phyloP scores from a whole-genome alignment of 1,140 invertebrate species.

The Bombus cullumanus region DNA sequence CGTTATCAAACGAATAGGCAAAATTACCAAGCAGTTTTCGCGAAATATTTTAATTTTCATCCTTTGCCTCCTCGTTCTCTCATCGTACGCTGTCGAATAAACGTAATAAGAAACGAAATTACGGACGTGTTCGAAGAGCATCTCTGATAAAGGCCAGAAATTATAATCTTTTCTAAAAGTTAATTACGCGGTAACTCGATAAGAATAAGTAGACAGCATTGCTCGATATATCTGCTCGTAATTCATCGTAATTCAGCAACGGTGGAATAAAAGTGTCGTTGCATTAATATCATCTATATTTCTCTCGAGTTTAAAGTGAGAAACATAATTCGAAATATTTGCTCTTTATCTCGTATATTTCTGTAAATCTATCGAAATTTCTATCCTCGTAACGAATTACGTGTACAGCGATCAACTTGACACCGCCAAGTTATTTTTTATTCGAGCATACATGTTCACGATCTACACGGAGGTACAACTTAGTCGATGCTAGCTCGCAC shows the following conservation, averaged over 20 bases:
- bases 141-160: background rate
- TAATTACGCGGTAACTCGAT: background rate
- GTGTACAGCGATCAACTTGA: no score
- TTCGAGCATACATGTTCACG: background rate
- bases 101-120: background rate
- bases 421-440: background rate
- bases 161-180: background rate
- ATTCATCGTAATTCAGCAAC: no score
- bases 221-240: no score
- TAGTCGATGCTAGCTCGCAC: background rate
- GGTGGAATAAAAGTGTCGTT: background rate
- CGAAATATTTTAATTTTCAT: background rate
- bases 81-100: background rate
- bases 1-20: background rate
- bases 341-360: no score
- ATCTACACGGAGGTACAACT: background rate
- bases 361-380: no score
- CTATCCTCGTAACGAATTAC: no score
- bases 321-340: no score
- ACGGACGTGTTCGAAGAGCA: background rate
- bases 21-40: background rate
- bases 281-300: background rate
- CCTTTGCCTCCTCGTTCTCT: background rate
- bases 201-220: no score
- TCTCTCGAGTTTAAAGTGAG: background rate